phyloP scores from a whole-genome alignment of 2,888 invertebrate genomes.

The Protophormia terraenovae region DNA sequence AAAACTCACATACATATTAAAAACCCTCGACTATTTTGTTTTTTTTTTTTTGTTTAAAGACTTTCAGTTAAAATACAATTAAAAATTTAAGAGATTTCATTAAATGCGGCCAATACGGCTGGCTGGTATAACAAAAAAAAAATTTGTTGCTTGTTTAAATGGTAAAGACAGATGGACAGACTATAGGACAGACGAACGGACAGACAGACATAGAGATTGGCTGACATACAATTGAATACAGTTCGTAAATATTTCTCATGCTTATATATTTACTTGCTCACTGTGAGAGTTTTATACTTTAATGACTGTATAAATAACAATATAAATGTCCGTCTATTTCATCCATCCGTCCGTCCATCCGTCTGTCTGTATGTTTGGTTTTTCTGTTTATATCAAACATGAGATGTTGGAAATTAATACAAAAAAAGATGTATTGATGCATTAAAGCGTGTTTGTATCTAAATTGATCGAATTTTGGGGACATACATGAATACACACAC shows the following conservation, averaged over 20 bases:
- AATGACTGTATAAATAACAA: constrained; percentile 46
- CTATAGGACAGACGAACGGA: neutral
- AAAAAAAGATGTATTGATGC: constrained; percentile 62
- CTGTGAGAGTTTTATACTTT: constrained; percentile 31
- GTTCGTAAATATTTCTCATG: constrained; percentile 51
- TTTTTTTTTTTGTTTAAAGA: neutral
- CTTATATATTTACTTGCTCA: neutral
- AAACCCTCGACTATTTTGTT: neutral
- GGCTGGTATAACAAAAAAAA: constrained; percentile 25
- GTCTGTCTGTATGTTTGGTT: constrained; percentile 6
- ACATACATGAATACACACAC: constrained; percentile 59
- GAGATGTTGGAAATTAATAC: neutral
- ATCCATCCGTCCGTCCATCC: neutral
- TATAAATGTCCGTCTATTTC: constrained; percentile 28
- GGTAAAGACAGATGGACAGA: constrained; percentile 38
- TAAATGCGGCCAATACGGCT: constrained; percentile 24
- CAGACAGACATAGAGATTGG: too few relatives aligned
- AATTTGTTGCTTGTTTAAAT: constrained; percentile 8
- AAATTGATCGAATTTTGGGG: constrained; percentile 69
- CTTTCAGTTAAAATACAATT: constrained; percentile 51
- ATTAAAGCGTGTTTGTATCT: constrained; percentile 66
- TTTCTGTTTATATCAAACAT: constrained; percentile 9
- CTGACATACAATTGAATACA: constrained; percentile 11
- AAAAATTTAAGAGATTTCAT: constrained; percentile 53
- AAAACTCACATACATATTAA: neutral